These are phyloP conservation scores for Nesidiocoris tenuis DNA, from an alignment of 2,888 invertebrate species.

Conservation along the genomic window DNA sequence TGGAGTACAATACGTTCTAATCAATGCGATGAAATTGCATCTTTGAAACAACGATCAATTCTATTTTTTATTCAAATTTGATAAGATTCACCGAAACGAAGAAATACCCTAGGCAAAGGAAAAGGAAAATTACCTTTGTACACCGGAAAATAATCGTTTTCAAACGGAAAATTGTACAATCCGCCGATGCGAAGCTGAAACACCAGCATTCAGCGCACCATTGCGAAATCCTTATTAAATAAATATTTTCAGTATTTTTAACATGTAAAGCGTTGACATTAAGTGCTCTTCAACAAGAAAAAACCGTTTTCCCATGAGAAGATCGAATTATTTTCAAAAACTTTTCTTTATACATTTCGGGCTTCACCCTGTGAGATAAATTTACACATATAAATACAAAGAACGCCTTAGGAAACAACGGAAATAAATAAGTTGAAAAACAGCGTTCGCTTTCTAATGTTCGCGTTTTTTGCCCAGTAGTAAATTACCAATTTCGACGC, in stretches of 20 bases:
- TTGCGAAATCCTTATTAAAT: constrained; percentile 27
- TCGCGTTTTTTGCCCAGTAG: constrained; percentile 17
- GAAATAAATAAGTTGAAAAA: constrained; percentile 39
- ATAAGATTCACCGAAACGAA: constrained; percentile 1
- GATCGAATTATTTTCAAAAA: constrained; percentile 26
- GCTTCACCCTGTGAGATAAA: constrained; percentile 46
- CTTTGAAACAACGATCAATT: constrained; percentile 41
- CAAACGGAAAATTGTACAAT: constrained; percentile 19
- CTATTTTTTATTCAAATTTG: constrained; percentile 25
- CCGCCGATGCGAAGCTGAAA: not conserved
- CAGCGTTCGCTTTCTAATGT: constrained; percentile 21
- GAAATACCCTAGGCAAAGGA: not conserved
- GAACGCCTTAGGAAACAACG: constrained; percentile 28
- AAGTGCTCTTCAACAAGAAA: constrained; percentile 44
- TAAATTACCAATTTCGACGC: constrained; percentile 26
- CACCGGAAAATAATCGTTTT: not conserved
- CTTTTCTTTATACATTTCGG: constrained; percentile 33
- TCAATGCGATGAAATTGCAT: constrained; percentile 37
- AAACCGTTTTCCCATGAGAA: constrained; percentile 33
- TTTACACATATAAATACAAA: constrained; percentile 44
- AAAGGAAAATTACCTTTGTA: not conserved
- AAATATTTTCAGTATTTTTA: constrained; percentile 37
- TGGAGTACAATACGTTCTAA: constrained; percentile 43
- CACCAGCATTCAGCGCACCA: constrained; percentile 9
- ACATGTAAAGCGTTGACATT: constrained; percentile 48